Evolutionary conservation across 2,797 vertebrate species (phyloP).

Genomic region (Harpagifer antarcticus): DNA sequence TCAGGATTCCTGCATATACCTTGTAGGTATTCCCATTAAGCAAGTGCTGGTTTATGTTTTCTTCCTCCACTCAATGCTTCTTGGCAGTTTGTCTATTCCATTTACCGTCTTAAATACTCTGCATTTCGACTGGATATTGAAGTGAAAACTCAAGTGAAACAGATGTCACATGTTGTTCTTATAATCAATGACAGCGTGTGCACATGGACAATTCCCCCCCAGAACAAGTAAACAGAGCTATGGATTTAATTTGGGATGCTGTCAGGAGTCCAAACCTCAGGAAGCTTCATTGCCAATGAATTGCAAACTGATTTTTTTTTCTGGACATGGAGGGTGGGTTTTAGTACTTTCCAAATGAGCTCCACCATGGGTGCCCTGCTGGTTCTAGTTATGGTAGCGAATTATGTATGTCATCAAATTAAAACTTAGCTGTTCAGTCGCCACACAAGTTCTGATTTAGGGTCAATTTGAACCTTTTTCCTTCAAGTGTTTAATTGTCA

Average conservation of each 20-base stretch:
- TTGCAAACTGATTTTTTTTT: conserved; percentile 32
- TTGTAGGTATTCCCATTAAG: too few species aligned
- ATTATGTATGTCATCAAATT: conserved; percentile 45
- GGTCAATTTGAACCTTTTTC: background rate
- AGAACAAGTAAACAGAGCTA: conserved; percentile 52
- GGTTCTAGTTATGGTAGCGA: conserved; percentile 26
- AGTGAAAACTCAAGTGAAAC: conserved; percentile 54
- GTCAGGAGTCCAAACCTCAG: conserved; percentile 60
- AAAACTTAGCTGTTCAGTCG: conserved; percentile 29
- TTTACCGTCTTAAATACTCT: background rate
- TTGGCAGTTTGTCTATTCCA: background rate
- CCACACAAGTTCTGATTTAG: background rate
- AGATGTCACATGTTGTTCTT: conserved; percentile 67
- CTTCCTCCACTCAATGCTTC: background rate
- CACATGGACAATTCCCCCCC: conserved; percentile 43
- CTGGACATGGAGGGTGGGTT: conserved; percentile 16
- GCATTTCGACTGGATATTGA: conserved; percentile 29
- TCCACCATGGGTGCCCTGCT: conserved; percentile 16
- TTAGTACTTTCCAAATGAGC: conserved; percentile 20
- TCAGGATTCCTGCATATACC: too few species aligned
- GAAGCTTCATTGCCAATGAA: conserved; percentile 53
- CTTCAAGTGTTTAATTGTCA: conserved; percentile 2
- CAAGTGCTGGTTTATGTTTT: too few species aligned
- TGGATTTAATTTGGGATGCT: conserved; percentile 64
- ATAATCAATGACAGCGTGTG: conserved; percentile 62